A percentile compares a stretch with the other conserved stretches of the same genome.
Conservation (phyloP, 2,888 invertebrate species). For the Oscheius sp. region DNA sequence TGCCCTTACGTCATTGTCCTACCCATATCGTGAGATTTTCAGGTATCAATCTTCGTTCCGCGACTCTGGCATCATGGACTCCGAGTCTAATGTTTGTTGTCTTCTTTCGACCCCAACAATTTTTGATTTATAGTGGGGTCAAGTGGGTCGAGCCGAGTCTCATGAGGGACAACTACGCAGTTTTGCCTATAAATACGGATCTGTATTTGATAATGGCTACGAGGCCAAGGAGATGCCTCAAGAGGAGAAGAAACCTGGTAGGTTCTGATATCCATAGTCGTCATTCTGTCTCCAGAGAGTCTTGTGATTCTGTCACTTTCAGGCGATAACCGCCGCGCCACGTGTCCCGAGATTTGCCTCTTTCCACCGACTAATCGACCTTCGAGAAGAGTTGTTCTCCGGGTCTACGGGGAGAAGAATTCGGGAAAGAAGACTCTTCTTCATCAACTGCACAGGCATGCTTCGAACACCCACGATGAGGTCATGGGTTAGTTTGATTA, state of each 20-base stretch:
- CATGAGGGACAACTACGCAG: conserved; percentile 46
- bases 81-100: too few relatives aligned
- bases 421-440: conserved; percentile 66
- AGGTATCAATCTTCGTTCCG: conserved; percentile 13
- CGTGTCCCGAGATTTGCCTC: conserved; percentile 72
- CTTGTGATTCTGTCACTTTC: conserved; percentile 16
- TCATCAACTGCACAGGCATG: conserved; percentile 59
- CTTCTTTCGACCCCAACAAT: too few relatives aligned
- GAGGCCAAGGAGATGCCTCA: conserved; percentile 22
- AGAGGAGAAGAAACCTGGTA: conserved; percentile 9
- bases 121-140: conserved; percentile 5
- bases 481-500: conserved; percentile 9
- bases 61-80: conserved; percentile 5
- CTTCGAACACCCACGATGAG: conserved; percentile 45
- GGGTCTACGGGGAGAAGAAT: conserved; percentile 64
- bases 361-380: conserved; percentile 49
- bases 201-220: conserved; percentile 49
- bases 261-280: conserved; percentile 13
- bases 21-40: conserved; percentile 6
- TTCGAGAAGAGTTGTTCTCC: conserved; percentile 43
- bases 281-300: neutral
- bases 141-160: conserved; percentile 15
- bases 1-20: conserved; percentile 1
- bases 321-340: conserved; percentile 62
- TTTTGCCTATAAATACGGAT: conserved; percentile 48